Conservation (phyloP, 2,797 vertebrate species). For the Neosilurus hyrtlii region DNA sequence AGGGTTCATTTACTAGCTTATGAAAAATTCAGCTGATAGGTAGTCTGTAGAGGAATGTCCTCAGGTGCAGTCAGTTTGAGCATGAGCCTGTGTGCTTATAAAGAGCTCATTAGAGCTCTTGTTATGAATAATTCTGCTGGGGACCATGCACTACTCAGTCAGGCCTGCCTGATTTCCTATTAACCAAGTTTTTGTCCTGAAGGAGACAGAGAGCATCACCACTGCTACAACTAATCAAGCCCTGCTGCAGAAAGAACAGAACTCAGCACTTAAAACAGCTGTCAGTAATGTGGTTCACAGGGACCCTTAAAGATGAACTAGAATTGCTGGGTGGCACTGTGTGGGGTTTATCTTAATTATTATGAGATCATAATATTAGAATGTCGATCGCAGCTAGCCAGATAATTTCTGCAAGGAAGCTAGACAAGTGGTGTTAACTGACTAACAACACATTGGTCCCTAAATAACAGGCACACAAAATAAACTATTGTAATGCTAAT, state of each 20-base stretch:
- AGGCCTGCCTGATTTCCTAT: constrained; percentile 17
- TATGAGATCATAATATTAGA: not conserved
- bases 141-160: constrained; percentile 26
- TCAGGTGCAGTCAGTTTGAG: constrained; percentile 35
- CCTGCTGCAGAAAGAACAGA: constrained; percentile 3
- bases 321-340: not conserved
- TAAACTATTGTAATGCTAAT: too few species aligned
- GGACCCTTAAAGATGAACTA: not conserved
- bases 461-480: too few species aligned
- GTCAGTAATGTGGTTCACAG: not conserved
- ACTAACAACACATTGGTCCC: too few species aligned
- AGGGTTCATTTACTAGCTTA: constrained; percentile 34
- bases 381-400: too few species aligned
- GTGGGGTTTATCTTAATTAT: not conserved
- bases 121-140: constrained; percentile 51
- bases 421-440: too few species aligned
- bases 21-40: constrained; percentile 49
- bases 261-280: not conserved
- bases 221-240: constrained; percentile 19
- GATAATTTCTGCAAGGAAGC: too few species aligned
- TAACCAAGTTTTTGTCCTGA: constrained; percentile 23
- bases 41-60: constrained; percentile 31
- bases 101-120: constrained; percentile 45
- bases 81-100: constrained; percentile 18
- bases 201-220: constrained; percentile 46